Evolutionary conservation across 2,797 vertebrate species (phyloP), one percentile per base, ranked within the genome.

Genomic region (Ctenopoma kingsleyae): DNA sequence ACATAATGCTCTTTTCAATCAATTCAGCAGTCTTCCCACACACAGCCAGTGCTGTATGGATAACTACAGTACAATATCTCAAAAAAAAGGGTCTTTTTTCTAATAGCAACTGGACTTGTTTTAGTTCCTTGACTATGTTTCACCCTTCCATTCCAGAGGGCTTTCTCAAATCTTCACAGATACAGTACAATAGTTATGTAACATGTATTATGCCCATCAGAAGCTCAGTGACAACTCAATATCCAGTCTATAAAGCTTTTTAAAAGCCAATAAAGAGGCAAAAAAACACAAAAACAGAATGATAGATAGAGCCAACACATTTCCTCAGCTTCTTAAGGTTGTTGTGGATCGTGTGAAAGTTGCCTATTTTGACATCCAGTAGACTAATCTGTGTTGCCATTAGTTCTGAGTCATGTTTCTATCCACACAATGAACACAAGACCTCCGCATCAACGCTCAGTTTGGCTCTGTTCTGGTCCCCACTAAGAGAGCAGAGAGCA

Each of bases 181-280:
- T 27, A 32, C 30, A 8, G 30, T 27, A 35, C 32, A 61, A 48
- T 12, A 36, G 27, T 20, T 22, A 43, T 25, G 11, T 0, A 27
- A 22, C 4, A 15, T 15, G 20, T 3, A 43, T n/a, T 19, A 54
- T n/a, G n/a, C 22, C 46, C 22, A 41, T 57, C 16, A 38, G 25
- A 48, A 64, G 25, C 17, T 76, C 40, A 54, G 22, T 61, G 25
- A 50, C 20, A 32, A 20, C 50, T 76, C 59, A 51, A 47, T 32
- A 65, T 58, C 20, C 22, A 32, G 46, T 3, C 7, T 67, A 13
- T 30, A 6, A 60, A 4, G 56, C 38, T 57, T 52, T 35, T 7
- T 11, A 32, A 32, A 32, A 25, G 25, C 55, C 32, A 52, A 49
- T 17, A 8, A 52, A 51, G 49, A 25, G 40, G 55, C 22, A 49